Evolutionary conservation across 2,797 vertebrate genomes (phyloP).

Genomic region (Tamandua tetradactyla): DNA sequence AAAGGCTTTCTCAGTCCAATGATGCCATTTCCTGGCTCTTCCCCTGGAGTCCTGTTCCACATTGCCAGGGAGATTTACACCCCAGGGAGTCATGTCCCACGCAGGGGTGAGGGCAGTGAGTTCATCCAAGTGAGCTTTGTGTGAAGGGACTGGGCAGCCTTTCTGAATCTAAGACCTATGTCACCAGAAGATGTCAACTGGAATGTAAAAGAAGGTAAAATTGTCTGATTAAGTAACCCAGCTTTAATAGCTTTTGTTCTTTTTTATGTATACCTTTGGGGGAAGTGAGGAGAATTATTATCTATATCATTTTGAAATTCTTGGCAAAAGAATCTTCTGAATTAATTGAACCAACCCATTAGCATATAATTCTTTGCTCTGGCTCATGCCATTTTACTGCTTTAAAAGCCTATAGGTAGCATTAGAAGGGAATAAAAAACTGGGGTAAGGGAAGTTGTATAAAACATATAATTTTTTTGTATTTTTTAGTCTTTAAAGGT

Average conservation of each 20-base stretch:
- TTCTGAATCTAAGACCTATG: constrained; percentile 24
- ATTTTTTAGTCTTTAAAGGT: no score
- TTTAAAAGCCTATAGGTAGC: constrained; percentile 43
- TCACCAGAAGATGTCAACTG: neutral
- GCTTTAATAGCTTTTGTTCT: neutral
- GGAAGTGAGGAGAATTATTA: neutral
- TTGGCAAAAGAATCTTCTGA: constrained; percentile 21
- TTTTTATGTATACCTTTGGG: neutral
- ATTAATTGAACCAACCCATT: neutral
- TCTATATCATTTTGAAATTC: constrained; percentile 17
- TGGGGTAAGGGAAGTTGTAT: neutral
- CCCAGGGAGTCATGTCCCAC: no score
- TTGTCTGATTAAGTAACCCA: neutral
- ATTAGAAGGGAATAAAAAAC: constrained; percentile 52
- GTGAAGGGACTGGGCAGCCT: neutral
- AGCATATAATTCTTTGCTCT: neutral
- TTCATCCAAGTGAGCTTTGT: no score
- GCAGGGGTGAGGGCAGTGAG: no score
- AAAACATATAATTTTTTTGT: no score
- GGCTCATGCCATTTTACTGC: constrained; percentile 26
- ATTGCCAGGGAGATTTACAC: no score
- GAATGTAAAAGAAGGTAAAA: neutral
- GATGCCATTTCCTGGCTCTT: no score
- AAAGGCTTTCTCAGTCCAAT: no score
- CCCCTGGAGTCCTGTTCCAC: no score